These are phyloP conservation scores for Schizotus pectinicornis DNA, from an alignment of 2,888 invertebrate species.

Conservation along the genomic window DNA sequence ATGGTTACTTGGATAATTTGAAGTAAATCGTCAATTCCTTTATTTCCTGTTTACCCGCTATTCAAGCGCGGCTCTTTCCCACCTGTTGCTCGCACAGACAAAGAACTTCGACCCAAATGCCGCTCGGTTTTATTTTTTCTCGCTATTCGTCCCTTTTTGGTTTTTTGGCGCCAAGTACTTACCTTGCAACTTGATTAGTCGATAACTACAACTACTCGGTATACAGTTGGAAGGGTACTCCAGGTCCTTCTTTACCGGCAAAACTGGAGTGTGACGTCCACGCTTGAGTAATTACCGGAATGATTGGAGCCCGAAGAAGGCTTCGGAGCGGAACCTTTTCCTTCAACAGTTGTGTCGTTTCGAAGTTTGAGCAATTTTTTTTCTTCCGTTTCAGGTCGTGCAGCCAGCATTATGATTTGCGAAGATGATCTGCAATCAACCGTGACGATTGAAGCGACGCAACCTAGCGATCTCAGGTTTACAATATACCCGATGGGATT, in stretches of 20 bases:
- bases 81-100: constrained; percentile 11
- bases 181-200: no score
- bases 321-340: no score
- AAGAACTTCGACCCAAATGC: constrained; percentile 16
- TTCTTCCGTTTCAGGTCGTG: constrained; percentile 42
- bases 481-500: constrained; percentile 78
- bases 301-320: no score
- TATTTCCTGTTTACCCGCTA: neutral
- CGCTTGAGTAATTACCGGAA: no score
- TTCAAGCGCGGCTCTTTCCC: constrained; percentile 1
- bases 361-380: constrained; percentile 7
- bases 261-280: no score
- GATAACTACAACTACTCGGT: no score
- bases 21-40: constrained; percentile 5
- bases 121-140: neutral
- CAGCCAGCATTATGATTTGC: constrained; percentile 69
- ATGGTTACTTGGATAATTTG: no score
- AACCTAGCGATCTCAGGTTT: constrained; percentile 64
- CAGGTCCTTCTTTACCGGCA: no score
- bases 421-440: constrained; percentile 62
- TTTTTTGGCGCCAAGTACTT: no score
- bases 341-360: neutral
- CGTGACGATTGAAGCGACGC: constrained; percentile 32
- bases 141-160: no score
- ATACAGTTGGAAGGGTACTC: no score